phyloP scores from a whole-genome alignment of 2,113 vertebrate genomes.

The Castor canadensis region DNA sequence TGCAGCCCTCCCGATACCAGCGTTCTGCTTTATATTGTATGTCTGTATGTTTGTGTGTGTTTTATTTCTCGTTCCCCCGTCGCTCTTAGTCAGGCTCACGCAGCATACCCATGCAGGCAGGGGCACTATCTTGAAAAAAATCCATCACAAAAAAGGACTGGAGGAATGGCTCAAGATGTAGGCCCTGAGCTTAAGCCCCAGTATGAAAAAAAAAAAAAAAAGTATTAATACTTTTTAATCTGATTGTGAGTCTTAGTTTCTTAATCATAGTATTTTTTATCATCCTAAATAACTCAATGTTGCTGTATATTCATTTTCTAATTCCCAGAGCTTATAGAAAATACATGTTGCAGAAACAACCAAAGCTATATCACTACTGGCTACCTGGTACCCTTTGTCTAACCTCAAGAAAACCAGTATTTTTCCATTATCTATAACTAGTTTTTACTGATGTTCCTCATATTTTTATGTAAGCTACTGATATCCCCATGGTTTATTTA shows the following conservation, averaged over 20 bases:
- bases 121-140: no score
- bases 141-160: no score
- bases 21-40: no score
- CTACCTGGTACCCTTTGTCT: neutral
- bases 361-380: neutral
- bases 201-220: neutral
- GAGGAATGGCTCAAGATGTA: no score
- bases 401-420: neutral
- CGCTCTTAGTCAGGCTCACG: no score
- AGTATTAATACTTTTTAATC: neutral
- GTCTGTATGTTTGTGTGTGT: no score
- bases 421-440: neutral
- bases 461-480: neutral
- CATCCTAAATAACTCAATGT: neutral
- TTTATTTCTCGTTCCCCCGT: no score
- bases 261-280: neutral
- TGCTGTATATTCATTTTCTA: conserved; percentile 1
- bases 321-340: neutral
- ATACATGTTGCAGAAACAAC: neutral
- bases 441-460: neutral
- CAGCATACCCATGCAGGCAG: no score
- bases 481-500: neutral
- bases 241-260: neutral
- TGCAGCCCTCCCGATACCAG: no score
- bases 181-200: no score